These are phyloP conservation scores for Eriocheir sinensis DNA, from an alignment of 1,140 invertebrate species.

Conservation along the genomic window DNA sequence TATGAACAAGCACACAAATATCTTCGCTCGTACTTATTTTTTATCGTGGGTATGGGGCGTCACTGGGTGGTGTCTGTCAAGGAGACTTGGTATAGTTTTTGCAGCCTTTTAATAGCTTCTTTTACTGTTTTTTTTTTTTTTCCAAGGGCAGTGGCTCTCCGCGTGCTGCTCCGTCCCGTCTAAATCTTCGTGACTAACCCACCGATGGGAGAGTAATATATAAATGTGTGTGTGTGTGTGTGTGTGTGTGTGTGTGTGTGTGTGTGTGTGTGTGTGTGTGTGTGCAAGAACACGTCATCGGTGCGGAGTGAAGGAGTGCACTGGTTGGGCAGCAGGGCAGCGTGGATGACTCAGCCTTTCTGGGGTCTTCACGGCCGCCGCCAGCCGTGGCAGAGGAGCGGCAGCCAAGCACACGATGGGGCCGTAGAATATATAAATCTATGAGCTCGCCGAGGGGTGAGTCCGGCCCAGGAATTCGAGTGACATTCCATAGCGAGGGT, in stretches of 20 bases:
- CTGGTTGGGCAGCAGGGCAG: too few relatives aligned
- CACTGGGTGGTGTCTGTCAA: too few relatives aligned
- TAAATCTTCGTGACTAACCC: too few relatives aligned
- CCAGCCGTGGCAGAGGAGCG: neutral
- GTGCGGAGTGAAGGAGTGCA: neutral
- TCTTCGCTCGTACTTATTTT: too few relatives aligned
- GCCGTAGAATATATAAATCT: slow-evolving; percentile 58
- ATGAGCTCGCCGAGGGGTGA: slow-evolving; percentile 45
- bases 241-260: neutral
- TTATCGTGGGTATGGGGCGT: too few relatives aligned
- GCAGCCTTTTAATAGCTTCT: too few relatives aligned
- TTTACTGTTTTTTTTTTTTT: too few relatives aligned
- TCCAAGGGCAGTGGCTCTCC: too few relatives aligned
- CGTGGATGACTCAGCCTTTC: too few relatives aligned
- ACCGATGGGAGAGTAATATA: neutral
- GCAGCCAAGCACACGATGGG: slow-evolving; percentile 51
- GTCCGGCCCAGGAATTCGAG: slow-evolving; percentile 48
- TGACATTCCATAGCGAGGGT: slow-evolving; percentile 57
- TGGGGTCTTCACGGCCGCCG: neutral
- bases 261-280: slow-evolving; percentile 43
- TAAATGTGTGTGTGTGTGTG: slow-evolving; percentile 19
- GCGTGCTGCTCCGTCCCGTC: too few relatives aligned
- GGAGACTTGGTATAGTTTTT: too few relatives aligned
- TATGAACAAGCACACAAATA: too few relatives aligned
- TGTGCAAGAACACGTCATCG: neutral